phyloP scores from a whole-genome alignment of 1,140 invertebrate genomes.

The Drosophila ohnishii region DNA sequence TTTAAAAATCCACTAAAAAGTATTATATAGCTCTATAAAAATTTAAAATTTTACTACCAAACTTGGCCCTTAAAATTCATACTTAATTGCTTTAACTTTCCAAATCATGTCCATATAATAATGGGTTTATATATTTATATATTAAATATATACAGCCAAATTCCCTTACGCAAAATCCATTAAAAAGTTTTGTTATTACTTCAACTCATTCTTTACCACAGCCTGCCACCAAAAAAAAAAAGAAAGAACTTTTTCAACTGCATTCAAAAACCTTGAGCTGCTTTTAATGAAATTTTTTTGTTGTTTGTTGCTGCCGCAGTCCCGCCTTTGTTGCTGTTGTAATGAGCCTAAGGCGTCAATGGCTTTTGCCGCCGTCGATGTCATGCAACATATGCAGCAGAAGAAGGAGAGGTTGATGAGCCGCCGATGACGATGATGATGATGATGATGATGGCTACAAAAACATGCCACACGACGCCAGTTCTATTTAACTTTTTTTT shows the following conservation, averaged over 20 bases:
- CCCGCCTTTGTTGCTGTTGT: constrained; percentile 45
- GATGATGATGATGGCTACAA: constrained; percentile 21
- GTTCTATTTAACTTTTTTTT: constrained; percentile 16
- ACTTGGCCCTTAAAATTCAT: background rate
- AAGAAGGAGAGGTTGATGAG: constrained; percentile 23
- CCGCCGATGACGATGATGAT: constrained; percentile 1
- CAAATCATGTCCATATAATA: constrained; percentile 2
- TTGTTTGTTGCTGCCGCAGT: constrained; percentile 24
- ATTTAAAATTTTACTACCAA: constrained; percentile 4
- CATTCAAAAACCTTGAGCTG: constrained; percentile 71
- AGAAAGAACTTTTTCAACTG: constrained; percentile 59
- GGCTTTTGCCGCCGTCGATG: constrained; percentile 31
- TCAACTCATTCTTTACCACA: constrained; percentile 20
- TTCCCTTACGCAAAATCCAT: constrained; percentile 58
- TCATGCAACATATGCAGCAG: constrained; percentile 68
- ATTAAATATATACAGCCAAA: constrained; percentile 33
- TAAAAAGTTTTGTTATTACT: constrained; percentile 66
- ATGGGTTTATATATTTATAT: constrained; percentile 8
- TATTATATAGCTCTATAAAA: background rate
- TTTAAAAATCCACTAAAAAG: background rate
- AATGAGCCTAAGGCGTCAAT: constrained; percentile 69
- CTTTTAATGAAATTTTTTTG: constrained; percentile 71
- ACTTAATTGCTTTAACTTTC: constrained; percentile 20
- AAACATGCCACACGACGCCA: constrained; percentile 30
- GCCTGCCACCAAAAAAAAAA: constrained; percentile 21